These are phyloP conservation scores for Alsophila aescularia DNA, from an alignment of 2,888 invertebrate genomes.

Conservation along the genomic window DNA sequence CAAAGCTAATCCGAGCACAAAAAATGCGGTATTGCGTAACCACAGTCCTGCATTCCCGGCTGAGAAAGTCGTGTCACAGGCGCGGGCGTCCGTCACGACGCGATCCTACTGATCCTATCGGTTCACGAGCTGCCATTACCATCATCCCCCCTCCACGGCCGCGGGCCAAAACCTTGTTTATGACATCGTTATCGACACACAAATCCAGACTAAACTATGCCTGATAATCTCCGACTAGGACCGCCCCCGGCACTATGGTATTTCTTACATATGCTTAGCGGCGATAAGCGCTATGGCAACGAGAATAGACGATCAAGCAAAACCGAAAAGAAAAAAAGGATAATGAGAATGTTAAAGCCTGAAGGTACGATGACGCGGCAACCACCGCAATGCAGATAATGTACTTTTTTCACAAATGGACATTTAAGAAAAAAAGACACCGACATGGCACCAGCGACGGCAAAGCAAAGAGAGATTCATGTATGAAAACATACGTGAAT, in stretches of 20 bases:
- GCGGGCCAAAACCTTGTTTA: slow-evolving; percentile 46
- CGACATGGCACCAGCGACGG: no score
- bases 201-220: slow-evolving; percentile 27
- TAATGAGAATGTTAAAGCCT: no score
- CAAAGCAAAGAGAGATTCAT: no score
- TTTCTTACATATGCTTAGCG: slow-evolving; percentile 4
- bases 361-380: no score
- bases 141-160: slow-evolving; percentile 42
- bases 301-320: neutral
- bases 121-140: slow-evolving; percentile 54
- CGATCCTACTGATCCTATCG: slow-evolving; percentile 53
- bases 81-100: slow-evolving; percentile 53
- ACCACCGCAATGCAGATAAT: no score
- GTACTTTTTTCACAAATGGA: no score
- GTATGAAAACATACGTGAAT: no score
- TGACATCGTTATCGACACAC: slow-evolving; percentile 44
- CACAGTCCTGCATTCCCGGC: slow-evolving; percentile 38
- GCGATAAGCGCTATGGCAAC: neutral
- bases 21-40: slow-evolving; percentile 46
- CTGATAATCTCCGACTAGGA: slow-evolving; percentile 24
- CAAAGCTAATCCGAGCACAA: slow-evolving; percentile 5
- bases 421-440: no score
- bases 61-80: slow-evolving; percentile 43
- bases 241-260: neutral
- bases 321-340: no score